Evolutionary conservation across 1,140 invertebrate genomes (phyloP), one percentile per base, ranked within the genome.

Genomic region (Nebria ingens): DNA sequence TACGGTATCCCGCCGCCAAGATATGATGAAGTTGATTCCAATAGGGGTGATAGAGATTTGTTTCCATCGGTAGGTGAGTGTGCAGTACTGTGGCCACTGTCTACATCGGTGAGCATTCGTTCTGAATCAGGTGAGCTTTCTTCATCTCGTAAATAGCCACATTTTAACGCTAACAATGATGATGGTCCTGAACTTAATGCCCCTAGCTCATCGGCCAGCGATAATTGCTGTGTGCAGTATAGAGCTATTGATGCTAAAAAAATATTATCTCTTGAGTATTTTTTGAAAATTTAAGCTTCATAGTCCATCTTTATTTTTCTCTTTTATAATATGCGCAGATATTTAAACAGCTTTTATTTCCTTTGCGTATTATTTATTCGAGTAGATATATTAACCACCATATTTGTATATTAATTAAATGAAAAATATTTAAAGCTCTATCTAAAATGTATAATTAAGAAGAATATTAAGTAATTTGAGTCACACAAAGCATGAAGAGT

Each of bases 51-150:
- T 67, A 88, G 81, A 59, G 87, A 89, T 73, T 92, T 92, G 15
- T 82, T 82, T 1, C 83, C 83, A 64, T 93, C 90, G 9, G 80
- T 81, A 0, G 90, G 90, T 0, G 89, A 92, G 69, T 93, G 89
- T 20, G 88, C 87, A 1, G 89, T 91, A 51, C 89, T 92, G 70
- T 93, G 86, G 4, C 90, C 91, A 59, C 89, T 93, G 64, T 93
- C 91, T 12, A 85, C 81, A 69, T 86, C 84, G 68, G 61, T 85
- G 55, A 87, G 81, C 61, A 89, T 75, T 51, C 85, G 76, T 62
- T 91, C 88, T n/a, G 86, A 89, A 62, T 91, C 89, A 12, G 87
- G 87, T 52, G 87, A 89, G 25, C 83, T 85, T 62, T 90, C 87
- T 65, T 87, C 86, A 61, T 91, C 86, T 61, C 86, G 75, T 12